Base-by-base conservation (phyloP, 2,888 invertebrate genomes). In the Trachelus troglodyta region DNA sequence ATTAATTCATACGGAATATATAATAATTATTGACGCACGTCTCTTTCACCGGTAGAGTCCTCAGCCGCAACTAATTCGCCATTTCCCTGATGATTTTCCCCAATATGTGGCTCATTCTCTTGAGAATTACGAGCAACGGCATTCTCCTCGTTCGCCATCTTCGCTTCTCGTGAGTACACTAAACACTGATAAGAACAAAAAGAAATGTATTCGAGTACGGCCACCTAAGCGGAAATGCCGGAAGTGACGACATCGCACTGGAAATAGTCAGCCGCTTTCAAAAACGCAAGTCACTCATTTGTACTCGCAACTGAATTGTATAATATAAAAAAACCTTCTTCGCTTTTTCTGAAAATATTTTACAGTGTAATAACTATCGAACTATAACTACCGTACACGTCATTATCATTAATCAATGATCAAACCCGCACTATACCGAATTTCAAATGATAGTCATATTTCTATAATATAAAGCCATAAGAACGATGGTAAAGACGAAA, bases 31-130 rank as follows among this genome's bases (percentile, higher is more conserved):
- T 34, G 56, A 88, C 88, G 56, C 77, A 89, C 89, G 79, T 88
- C 84, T 84, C 86, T 82, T 34, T 88, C 88, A 69, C 83, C 87
- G 77, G 85, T 85, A 74, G 81, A 83, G 56, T 82, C 74, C 77
- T 86, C 87, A 40, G 83, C 79, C 31, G 83, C 77, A 74, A 86
- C 86, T 74, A 88, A 75, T 82, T 89, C 87, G 69, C 86, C 86
- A 76, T 88, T 88, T 78, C 83, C 85, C 78, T 84, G 85, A 79
- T 76, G 80, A 79, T 77, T 86, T 79, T 86, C 88, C 87, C 86
- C 87, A 12, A 79, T 86, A 80, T 82, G 82, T 77, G 76, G 81
- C 73, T 81, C 83, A 77, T 71, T 78, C 76, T 37, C 76, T 73
- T 68, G 71, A 34, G 77, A 77, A 77, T 79, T 79, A 79, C 83